Conservation (phyloP, 1,140 invertebrate genomes). For the Tribolium madens region DNA sequence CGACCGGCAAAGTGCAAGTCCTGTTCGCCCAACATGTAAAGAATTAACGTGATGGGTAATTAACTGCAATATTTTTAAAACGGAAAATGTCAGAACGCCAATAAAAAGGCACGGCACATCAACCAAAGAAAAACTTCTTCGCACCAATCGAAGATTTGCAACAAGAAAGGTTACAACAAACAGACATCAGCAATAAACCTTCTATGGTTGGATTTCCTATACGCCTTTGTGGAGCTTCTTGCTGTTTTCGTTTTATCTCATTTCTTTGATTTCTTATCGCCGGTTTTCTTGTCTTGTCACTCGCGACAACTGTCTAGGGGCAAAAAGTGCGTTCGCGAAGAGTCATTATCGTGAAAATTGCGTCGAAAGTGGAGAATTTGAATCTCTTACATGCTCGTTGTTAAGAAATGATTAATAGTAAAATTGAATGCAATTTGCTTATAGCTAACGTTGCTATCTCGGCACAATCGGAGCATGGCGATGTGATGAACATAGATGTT, state of each 20-base stretch:
- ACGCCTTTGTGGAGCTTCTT: neutral
- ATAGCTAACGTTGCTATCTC: conserved; percentile 46
- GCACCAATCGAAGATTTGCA: conserved; percentile 43
- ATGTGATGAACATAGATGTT: conserved; percentile 56
- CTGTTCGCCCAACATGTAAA: conserved; percentile 53
- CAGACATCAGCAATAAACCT: no score
- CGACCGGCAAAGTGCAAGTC: conserved; percentile 49
- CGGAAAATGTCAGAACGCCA: conserved; percentile 68
- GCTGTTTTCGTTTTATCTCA: neutral
- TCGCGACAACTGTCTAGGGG: neutral
- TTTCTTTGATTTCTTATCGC: neutral
- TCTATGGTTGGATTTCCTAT: no score
- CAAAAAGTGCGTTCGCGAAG: neutral
- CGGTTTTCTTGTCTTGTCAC: neutral
- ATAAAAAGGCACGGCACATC: conserved; percentile 69
- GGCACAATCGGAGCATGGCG: conserved; percentile 48
- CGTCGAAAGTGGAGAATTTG: conserved; percentile 18
- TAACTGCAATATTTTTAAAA: conserved; percentile 64
- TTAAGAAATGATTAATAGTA: conserved; percentile 38
- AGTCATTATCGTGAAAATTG: conserved; percentile 19
- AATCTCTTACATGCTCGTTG: conserved; percentile 32
- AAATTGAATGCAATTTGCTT: conserved; percentile 39
- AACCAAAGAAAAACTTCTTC: conserved; percentile 56
- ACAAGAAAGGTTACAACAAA: no score
- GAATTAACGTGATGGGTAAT: conserved; percentile 65